Conservation (phyloP, 1,140 invertebrate species). For the Uloborus diversus region DNA sequence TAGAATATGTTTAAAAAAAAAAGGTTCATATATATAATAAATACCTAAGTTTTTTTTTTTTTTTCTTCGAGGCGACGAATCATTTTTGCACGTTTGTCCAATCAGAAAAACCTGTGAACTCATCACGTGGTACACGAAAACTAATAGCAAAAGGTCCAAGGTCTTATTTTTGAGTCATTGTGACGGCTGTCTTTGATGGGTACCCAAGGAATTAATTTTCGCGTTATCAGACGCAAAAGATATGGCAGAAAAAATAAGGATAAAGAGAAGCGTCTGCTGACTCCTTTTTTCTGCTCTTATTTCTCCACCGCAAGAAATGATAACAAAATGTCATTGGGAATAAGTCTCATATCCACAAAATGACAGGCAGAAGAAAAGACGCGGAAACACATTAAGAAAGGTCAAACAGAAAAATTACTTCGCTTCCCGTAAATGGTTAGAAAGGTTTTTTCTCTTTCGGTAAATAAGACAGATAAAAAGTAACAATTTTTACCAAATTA, state of each 20-base stretch:
- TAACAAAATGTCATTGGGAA: conserved; percentile 48
- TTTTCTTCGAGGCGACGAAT: not conserved
- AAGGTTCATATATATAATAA: no score
- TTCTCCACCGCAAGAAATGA: conserved; percentile 36
- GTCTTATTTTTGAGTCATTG: conserved; percentile 30
- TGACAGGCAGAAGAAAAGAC: conserved; percentile 34
- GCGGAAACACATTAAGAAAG: conserved; percentile 34
- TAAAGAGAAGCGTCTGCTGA: not conserved
- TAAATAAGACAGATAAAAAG: no score
- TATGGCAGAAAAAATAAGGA: not conserved
- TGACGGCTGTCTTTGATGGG: conserved; percentile 47
- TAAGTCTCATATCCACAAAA: conserved; percentile 28
- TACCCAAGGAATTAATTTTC: conserved; percentile 50
- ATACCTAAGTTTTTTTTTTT: not conserved
- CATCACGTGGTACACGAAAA: conserved; percentile 41
- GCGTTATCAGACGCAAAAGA: conserved; percentile 24
- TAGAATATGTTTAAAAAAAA: no score
- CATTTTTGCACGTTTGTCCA: not conserved
- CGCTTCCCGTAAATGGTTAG: conserved; percentile 19
- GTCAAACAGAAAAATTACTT: conserved; percentile 25
- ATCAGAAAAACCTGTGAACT: conserved; percentile 32
- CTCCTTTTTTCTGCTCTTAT: not conserved
- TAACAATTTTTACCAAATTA: no score
- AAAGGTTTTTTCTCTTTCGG: no score
- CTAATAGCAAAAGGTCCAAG: conserved; percentile 12